phyloP scores from a whole-genome alignment of 2,113 vertebrate species.

The Chionomys nivalis region DNA sequence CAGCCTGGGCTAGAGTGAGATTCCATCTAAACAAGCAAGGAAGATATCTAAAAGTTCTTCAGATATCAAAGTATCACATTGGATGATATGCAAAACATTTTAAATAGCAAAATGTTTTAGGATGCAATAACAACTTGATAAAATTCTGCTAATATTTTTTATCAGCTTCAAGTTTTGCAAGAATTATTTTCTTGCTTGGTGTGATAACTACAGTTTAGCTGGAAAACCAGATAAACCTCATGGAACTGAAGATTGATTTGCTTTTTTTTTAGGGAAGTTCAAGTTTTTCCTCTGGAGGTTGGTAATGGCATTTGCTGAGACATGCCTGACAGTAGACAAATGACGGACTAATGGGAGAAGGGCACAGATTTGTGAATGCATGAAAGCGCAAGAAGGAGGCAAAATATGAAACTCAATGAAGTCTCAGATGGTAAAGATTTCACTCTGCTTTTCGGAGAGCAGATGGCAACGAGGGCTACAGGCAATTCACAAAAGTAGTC shows the following conservation, averaged over 20 bases:
- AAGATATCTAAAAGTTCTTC: background rate
- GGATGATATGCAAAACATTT: slow-evolving; percentile 28
- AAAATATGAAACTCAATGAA: background rate
- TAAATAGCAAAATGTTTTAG: slow-evolving; percentile 56
- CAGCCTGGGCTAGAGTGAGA: background rate
- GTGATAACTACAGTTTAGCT: slow-evolving; percentile 53
- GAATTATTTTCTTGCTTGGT: slow-evolving; percentile 33
- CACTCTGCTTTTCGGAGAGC: background rate
- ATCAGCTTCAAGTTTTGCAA: slow-evolving; percentile 16
- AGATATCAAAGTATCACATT: slow-evolving; percentile 32
- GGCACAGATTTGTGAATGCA: background rate
- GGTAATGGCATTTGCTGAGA: slow-evolving; percentile 1
- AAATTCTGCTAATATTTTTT: slow-evolving; percentile 52
- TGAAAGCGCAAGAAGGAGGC: background rate
- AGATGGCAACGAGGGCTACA: background rate
- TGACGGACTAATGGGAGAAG: background rate
- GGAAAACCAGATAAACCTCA: slow-evolving; percentile 22
- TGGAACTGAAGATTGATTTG: slow-evolving; percentile 33
- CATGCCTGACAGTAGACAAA: background rate
- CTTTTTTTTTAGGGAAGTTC: slow-evolving; percentile 11
- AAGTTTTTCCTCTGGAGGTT: background rate
- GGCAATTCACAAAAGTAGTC: background rate
- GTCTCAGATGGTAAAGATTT: background rate
- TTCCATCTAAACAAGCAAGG: background rate
- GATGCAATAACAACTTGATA: slow-evolving; percentile 38